Percentiles rank a stretch among this genome's conserved stretches.
Evolutionary conservation across 2,797 vertebrate species (phyloP).

Genomic region (Falco concolor): DNA sequence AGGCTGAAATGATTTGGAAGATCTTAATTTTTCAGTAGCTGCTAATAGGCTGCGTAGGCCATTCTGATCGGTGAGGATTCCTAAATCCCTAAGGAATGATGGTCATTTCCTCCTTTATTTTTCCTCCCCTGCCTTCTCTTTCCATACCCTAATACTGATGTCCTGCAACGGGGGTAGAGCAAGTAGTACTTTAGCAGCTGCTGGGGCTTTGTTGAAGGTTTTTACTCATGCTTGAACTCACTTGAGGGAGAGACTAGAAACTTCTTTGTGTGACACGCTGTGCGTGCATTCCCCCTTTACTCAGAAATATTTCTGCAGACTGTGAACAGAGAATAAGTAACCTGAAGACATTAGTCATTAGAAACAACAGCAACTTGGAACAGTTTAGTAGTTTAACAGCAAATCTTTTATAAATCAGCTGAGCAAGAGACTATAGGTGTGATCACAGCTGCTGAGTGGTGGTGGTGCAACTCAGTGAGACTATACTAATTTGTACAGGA

Average conservation of each 20-base stretch:
- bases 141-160: not conserved
- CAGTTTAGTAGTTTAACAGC: slow-evolving; percentile 1
- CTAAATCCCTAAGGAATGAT: not conserved
- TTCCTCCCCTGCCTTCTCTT: not conserved
- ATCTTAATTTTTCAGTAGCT: not conserved
- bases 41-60: not conserved
- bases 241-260: not conserved
- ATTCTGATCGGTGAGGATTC: not conserved
- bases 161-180: not conserved
- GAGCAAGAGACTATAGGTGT: slow-evolving; percentile 10
- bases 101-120: not conserved
- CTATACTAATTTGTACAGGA: not conserved
- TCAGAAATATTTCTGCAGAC: not conserved
- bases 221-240: not conserved
- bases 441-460: slow-evolving; percentile 30
- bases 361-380: not conserved
- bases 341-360: slow-evolving; percentile 4
- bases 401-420: slow-evolving; percentile 1
- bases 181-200: not conserved
- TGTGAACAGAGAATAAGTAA: not conserved
- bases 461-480: not conserved
- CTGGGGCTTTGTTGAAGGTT: not conserved
- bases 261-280: not conserved
- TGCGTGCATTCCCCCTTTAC: not conserved
- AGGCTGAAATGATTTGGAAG: not conserved